Evolutionary conservation across 1,140 invertebrate genomes (phyloP), one percentile per base, ranked within the genome.

Genomic region (Zaprionus nigranus): DNA sequence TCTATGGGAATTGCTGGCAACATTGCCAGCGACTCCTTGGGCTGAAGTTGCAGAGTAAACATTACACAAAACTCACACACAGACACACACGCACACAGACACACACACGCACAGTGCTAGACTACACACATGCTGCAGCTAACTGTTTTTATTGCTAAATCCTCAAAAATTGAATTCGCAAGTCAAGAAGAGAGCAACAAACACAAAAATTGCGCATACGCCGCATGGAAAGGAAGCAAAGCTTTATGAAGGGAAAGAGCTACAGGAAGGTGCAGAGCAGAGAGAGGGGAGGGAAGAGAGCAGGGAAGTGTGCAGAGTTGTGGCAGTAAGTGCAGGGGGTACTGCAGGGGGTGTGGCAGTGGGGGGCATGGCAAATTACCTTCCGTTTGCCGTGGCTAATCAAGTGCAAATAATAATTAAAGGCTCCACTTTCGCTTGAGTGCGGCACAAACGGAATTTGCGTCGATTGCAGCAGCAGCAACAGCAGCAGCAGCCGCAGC

Each of bases 321-420:
- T 28, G 26, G 26, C 28, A 9, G 28, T 30, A 2, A 30, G 7
- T 9, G 28, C 7, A 30, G 28, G 7, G 28, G 7, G 28, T 9
- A 2, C 2, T 7, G 28, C 28, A 30, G 7, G 9, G 1, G 6
- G n/a, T n/a, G n/a, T n/a, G 26, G 9, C 17, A 17, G 17, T 17
- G 30, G 9, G 30, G 30, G 28, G 28, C 28, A 30, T 38, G 56
- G n/a, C 6, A 66, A 54, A 61, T 43, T 46, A 22, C 7, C 6
- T 3, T 51, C 34, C 40, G 24, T 46, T 60, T 49, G 20, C 49
- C 49, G 70, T 46, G 79, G 65, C 82, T 87, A 87, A 87, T 87
- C 85, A 87, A 84, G 81, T 78, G 84, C 75, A 81, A 81, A 88
- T 84, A 88, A 79, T 84, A 84, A 87, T 84, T 75, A 84, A 75